Evolutionary conservation across 2,113 vertebrate species (phyloP), one percentile per base, ranked within the genome.

Genomic region (Elgaria multicarinata): DNA sequence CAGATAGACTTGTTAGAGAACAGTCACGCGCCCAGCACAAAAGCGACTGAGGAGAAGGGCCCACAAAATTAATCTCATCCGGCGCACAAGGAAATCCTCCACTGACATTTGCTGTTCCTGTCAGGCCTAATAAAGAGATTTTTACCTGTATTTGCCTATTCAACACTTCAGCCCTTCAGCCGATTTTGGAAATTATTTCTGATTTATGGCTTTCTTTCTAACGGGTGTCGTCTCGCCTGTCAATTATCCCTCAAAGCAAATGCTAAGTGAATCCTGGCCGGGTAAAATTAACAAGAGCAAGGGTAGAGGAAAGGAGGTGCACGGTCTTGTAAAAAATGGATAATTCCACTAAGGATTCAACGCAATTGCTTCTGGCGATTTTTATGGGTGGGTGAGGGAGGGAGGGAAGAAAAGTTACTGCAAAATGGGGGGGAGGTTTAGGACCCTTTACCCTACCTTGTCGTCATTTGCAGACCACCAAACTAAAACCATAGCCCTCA

Each of bases 101-200:
- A 58, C 96, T 98, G 98, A 97, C 97, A 98, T 96, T 97, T 97
- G 94, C 96, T 76, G 91, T 97, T 97, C 94, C 95, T 97, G 97
- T 97, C 97, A 97, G 94, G 95, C 93, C 85, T 97, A 97, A 98
- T 98, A 97, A 97, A 98, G 96, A 98, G 95, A 97, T 97, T 98
- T 97, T 97, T 98, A 97, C 97, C 97, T 97, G 95, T 96, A 97
- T 98, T 97, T 98, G 97, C 97, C 97, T 98, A 97, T 98, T 97
- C 96, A 97, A 97, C 96, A 96, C 95, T 97, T 97, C 96, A 97
- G 86, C 88, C 92, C 95, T 91, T 97, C 95, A 97, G 95, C 96
- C 96, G 97, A 95, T 97, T 98, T 97, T 97, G 96, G 96, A 98
- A 98, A 98, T 98, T 97, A 98, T 98, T 97, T 98, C 97, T 98